Evolutionary conservation across 1,140 invertebrate species (phyloP).

Genomic region (Thalassaphorura encarpata): DNA sequence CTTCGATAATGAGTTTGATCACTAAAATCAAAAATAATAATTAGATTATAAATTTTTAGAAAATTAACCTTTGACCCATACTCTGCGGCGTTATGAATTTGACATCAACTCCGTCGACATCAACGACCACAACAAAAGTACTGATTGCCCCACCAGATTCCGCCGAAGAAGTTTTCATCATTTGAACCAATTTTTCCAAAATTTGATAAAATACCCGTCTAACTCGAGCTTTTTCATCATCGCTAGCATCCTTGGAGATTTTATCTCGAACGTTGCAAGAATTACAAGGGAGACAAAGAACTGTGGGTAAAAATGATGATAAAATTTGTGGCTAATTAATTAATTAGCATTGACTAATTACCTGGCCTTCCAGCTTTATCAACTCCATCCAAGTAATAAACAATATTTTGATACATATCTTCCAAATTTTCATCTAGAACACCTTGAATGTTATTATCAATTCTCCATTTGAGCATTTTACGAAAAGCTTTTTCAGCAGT

Average conservation of each 20-base stretch:
- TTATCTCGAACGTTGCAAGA: background rate
- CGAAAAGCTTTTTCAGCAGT: slow-evolving; percentile 6
- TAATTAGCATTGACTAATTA: background rate
- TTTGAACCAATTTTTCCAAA: background rate
- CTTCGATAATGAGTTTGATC: background rate
- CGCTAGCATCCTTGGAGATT: background rate
- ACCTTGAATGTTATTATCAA: background rate
- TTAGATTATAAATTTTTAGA: background rate
- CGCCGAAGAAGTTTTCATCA: background rate
- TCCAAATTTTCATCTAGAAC: slow-evolving; percentile 4
- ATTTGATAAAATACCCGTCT: background rate
- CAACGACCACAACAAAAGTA: background rate
- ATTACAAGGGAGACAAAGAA: background rate
- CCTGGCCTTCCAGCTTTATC: background rate
- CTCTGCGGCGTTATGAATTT: background rate
- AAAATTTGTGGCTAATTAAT: background rate
- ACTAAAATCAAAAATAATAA: slow-evolving; percentile 1
- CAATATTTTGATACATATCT: background rate
- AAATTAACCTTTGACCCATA: background rate
- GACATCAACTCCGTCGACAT: background rate
- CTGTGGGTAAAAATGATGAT: background rate
- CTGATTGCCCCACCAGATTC: background rate
- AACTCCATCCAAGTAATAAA: slow-evolving; percentile 2
- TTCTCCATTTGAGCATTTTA: slow-evolving; percentile 7
- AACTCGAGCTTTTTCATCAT: background rate